These are phyloP conservation scores for Aphidius gifuensis DNA, from an alignment of 1,140 invertebrate species.

Conservation along the genomic window DNA sequence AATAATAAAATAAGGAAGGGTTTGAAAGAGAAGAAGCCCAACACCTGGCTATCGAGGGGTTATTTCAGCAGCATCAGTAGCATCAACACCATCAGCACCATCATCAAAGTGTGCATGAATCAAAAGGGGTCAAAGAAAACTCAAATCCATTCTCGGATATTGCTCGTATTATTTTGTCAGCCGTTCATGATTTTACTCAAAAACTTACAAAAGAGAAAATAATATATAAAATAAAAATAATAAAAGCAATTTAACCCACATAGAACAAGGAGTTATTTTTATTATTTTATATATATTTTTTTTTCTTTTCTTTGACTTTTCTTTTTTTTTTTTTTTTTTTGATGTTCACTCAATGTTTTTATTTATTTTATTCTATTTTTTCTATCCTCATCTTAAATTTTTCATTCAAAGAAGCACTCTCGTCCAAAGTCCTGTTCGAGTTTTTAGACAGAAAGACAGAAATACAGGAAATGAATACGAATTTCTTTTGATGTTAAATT, in stretches of 20 bases:
- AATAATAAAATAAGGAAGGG: too few species aligned
- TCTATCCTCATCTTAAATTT: constrained; percentile 6
- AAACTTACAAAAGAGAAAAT: not conserved
- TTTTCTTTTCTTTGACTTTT: constrained; percentile 8
- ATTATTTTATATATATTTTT: not conserved
- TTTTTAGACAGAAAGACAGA: too few species aligned
- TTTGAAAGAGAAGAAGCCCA: too few species aligned
- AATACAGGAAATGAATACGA: too few species aligned
- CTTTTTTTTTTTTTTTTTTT: constrained; percentile 2
- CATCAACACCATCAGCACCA: too few species aligned
- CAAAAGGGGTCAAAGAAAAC: constrained; percentile 15
- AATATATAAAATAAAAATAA: not conserved
- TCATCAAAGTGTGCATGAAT: too few species aligned
- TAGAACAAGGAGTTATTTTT: too few species aligned
- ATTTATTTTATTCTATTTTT: constrained; percentile 3
- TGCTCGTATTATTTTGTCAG: constrained; percentile 18
- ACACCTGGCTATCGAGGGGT: constrained; percentile 6
- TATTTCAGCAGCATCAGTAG: too few species aligned
- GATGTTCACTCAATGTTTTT: not conserved
- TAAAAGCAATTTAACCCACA: not conserved
- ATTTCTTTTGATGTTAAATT: too few species aligned
- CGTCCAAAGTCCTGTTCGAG: too few species aligned
- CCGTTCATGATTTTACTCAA: constrained; percentile 6
- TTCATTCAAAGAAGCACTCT: constrained; percentile 6
- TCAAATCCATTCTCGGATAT: constrained; percentile 17